Percentiles rank a stretch among this genome's conserved stretches.
These are phyloP conservation scores for Galerucella pusilla DNA, from an alignment of 2,888 invertebrate genomes.

Conservation along the genomic window DNA sequence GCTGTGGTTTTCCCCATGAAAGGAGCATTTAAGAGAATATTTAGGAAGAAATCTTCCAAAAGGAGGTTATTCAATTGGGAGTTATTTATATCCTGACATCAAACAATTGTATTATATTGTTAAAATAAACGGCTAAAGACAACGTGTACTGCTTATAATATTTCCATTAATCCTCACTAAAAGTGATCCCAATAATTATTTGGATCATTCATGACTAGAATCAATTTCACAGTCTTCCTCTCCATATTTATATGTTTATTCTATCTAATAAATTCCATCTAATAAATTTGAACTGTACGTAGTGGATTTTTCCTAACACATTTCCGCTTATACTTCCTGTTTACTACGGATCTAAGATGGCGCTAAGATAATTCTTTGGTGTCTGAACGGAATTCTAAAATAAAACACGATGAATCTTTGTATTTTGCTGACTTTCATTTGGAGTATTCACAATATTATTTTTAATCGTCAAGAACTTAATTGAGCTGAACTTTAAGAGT, in stretches of 20 bases:
- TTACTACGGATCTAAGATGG: slow-evolving; percentile 16
- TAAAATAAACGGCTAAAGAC: too few species aligned
- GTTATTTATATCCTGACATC: too few species aligned
- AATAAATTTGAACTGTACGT: slow-evolving; percentile 27
- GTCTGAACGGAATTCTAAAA: neutral
- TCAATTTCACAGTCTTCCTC: neutral
- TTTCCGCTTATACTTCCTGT: slow-evolving; percentile 29
- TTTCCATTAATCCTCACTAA: too few species aligned
- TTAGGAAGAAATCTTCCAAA: too few species aligned
- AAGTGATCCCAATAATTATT: too few species aligned
- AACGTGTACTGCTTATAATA: too few species aligned
- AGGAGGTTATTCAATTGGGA: too few species aligned
- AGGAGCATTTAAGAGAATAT: too few species aligned
- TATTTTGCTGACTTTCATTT: neutral
- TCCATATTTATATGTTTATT: slow-evolving; percentile 17
- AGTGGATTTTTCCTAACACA: slow-evolving; percentile 23
- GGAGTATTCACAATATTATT: neutral
- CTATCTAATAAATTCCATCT: slow-evolving; percentile 23
- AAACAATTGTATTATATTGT: too few species aligned
- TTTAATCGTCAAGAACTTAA: neutral
- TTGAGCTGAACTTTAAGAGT: neutral
- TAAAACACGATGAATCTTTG: neutral
- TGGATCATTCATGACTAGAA: too few species aligned
- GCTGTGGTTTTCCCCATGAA: too few species aligned
- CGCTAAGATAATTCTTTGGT: slow-evolving; percentile 19